A percentile compares a stretch with the other conserved stretches of the same genome.
Conservation (phyloP, 2,113 vertebrate species). For the Crypturellus undulatus region DNA sequence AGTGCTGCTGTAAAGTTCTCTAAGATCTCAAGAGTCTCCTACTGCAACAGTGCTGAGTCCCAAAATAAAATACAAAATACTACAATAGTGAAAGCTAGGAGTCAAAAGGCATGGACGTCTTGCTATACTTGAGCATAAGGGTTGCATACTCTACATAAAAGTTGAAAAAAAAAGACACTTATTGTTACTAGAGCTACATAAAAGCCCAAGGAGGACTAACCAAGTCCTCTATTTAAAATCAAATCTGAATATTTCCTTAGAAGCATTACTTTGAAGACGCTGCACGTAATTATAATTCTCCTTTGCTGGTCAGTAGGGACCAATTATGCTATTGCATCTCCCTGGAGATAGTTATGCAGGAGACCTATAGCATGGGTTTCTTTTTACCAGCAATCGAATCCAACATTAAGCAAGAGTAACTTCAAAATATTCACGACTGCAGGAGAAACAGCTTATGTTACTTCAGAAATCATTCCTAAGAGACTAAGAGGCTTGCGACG, state of each 20-base stretch:
- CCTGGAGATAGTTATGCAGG: neutral
- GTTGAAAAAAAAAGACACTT: neutral
- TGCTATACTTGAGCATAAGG: neutral
- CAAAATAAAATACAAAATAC: neutral
- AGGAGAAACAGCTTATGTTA: slow-evolving; percentile 44
- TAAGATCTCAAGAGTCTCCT: neutral
- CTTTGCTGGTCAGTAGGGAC: neutral
- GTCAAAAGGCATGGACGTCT: neutral
- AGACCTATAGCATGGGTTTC: neutral
- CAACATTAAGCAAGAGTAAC: neutral
- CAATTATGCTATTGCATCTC: neutral
- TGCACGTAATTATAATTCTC: neutral
- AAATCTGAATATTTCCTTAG: neutral
- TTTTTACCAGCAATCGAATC: neutral
- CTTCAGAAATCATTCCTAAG: slow-evolving; percentile 52
- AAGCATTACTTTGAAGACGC: neutral
- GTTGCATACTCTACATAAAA: neutral
- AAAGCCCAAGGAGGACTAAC: neutral
- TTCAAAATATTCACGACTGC: slow-evolving; percentile 47
- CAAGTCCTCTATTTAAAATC: neutral
- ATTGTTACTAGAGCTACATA: neutral
- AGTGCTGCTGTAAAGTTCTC: neutral
- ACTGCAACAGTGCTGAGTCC: neutral
- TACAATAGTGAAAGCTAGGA: neutral
- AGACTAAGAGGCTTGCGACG: slow-evolving; percentile 32